Base-by-base conservation (phyloP, 2,888 invertebrate species). In the Mesodorylaimus sp. region DNA sequence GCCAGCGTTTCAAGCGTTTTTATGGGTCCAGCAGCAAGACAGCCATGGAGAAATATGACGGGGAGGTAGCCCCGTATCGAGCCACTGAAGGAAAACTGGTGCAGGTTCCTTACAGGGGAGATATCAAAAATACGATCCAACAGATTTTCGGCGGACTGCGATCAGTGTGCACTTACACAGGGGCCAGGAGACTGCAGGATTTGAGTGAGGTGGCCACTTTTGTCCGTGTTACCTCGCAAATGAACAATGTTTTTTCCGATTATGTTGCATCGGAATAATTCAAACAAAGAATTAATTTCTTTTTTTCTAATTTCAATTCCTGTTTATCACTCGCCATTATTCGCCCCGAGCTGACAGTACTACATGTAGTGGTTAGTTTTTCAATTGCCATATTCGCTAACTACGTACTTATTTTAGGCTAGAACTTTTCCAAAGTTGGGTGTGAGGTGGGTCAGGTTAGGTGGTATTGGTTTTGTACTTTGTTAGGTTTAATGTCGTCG, bases 11-110 rank as follows among this genome's bases (percentile, higher is more conserved):
- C 57, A 87, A 87, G 69, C 71, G 83, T 53, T 89, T 89, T 69
- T 89, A 89, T 66, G 88, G 88, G 21, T 89, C 89, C 88, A 79
- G 83, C 23, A 85, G 85, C 0, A 77, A 75, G 2, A 85, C 84
- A 0, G 88, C 88, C 13, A 88, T 88, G 88, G 70, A 80, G 65
- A 87, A 85, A 67, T 83, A 87, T 69, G 76, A 79, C 39, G 81
- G 81, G 58, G 76, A 75, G 43, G 75, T 79, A 10, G 77, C 78
- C n/a, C 77, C 78, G 53, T 79, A 79, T 62, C 74, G 87, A 58
- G 83, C 87, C 41, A 82, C 84, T 1, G 88, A 88, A 73, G 88
- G 88, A 52, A 88, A 87, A 71, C 84, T 85, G 1, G 86, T 87
- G 0, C 80, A 86, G 69, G 81, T 87, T 27, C 79, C 81, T 53